A percentile compares a stretch with the other conserved stretches of the same genome.
Evolutionary conservation across 1,140 invertebrate genomes (phyloP).

Genomic region (Plodia interpunctella): DNA sequence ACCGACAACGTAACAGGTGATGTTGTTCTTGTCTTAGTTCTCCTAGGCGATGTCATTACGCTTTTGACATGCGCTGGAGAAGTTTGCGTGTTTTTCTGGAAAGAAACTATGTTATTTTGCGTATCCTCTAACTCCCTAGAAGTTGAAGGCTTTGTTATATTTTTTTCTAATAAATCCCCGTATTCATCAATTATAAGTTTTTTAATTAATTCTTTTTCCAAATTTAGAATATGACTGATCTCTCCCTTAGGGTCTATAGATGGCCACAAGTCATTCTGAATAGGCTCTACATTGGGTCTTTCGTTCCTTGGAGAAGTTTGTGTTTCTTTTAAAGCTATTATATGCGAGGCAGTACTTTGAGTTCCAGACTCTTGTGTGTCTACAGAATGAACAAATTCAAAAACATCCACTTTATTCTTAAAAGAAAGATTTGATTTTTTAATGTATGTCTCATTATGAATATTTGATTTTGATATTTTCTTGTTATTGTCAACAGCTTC

Average conservation of each 20-base stretch:
- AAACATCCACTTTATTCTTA: conserved; percentile 63
- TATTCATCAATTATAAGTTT: conserved; percentile 65
- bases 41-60: conserved; percentile 66
- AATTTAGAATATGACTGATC: conserved; percentile 50
- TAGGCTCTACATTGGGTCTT: conserved; percentile 44
- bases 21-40: conserved; percentile 58
- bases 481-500: not conserved
- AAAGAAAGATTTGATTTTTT: conserved; percentile 57
- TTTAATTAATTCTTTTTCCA: conserved; percentile 69
- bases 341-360: conserved; percentile 49
- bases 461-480: conserved; percentile 10
- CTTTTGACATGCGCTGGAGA: conserved; percentile 66
- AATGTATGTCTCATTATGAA: conserved; percentile 35
- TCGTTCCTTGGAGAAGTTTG: conserved; percentile 66
- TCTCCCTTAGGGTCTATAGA: conserved; percentile 46
- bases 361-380: conserved; percentile 63
- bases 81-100: conserved; percentile 65
- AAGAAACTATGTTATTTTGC: conserved; percentile 40
- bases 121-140: conserved; percentile 34
- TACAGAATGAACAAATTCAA: conserved; percentile 65
- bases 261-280: conserved; percentile 59
- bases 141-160: conserved; percentile 55
- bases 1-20: conserved; percentile 52
- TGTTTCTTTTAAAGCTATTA: conserved; percentile 62
- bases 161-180: conserved; percentile 51